Evolutionary conservation across 2,888 invertebrate genomes (phyloP).

Genomic region (Cerastoderma edule): DNA sequence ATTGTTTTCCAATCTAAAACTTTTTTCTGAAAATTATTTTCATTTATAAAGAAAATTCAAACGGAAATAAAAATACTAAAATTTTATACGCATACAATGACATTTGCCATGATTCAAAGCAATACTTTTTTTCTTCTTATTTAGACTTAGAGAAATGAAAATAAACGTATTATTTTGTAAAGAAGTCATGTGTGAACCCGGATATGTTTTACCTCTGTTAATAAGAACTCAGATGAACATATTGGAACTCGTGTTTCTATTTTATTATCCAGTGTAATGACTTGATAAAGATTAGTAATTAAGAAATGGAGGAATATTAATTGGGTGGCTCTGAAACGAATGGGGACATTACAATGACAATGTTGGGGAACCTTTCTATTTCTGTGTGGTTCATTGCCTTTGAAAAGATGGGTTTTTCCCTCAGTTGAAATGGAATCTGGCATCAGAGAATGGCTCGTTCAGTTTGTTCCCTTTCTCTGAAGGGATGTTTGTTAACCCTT

Average conservation of each 20-base stretch:
- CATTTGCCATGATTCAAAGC: no score
- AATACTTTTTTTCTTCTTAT: no score
- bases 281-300: conserved; percentile 25
- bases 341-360: conserved; percentile 21
- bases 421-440: not conserved
- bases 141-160: no score
- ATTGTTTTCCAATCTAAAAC: no score
- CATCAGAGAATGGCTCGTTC: not conserved
- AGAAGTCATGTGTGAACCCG: not conserved
- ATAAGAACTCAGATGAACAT: conserved; percentile 3
- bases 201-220: not conserved
- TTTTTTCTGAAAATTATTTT: no score
- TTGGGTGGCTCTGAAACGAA: conserved; percentile 24
- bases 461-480: no score
- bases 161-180: no score
- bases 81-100: no score
- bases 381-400: conserved; percentile 14
- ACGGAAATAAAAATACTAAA: no score
- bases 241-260: conserved; percentile 1
- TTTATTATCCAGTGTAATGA: conserved; percentile 23
- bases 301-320: conserved; percentile 28
- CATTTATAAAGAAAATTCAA: no score
- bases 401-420: conserved; percentile 15
- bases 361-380: conserved; percentile 18
- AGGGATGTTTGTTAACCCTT: no score